phyloP scores from a whole-genome alignment of 2,888 invertebrate species.

The Anagyrus pseudococci region DNA sequence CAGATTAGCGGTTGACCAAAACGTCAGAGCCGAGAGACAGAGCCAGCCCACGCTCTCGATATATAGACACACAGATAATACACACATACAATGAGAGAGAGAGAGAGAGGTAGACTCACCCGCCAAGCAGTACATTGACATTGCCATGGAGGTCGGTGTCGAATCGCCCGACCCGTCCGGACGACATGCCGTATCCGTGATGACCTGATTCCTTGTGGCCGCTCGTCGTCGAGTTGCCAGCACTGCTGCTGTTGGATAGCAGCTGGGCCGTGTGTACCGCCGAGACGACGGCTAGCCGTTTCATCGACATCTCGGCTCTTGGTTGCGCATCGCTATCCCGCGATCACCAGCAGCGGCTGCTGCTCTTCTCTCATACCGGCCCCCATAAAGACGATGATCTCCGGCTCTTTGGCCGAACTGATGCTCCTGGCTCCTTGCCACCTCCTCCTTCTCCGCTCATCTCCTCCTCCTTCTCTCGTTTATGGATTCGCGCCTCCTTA shows the following conservation, averaged over 20 bases:
- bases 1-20: no score
- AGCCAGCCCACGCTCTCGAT: no score
- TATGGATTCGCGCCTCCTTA: no score
- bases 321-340: not conserved
- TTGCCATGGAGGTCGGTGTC: conserved; percentile 66
- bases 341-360: not conserved
- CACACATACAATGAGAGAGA: no score
- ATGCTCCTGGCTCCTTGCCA: no score
- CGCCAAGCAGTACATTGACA: conserved; percentile 79
- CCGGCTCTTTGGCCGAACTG: no score
- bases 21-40: no score
- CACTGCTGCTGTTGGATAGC: no score
- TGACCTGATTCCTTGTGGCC: conserved; percentile 25
- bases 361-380: not conserved
- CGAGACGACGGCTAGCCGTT: conserved; percentile 67
- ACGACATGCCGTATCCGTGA: conserved; percentile 19
- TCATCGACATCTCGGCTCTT: conserved; percentile 57
- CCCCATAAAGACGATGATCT: not conserved
- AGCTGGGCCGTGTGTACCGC: conserved; percentile 47
- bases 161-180: conserved; percentile 46
- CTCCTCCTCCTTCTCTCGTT: no score
- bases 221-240: conserved; percentile 20
- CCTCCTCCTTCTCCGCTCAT: no score
- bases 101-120: no score
- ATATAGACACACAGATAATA: no score